Evolutionary conservation across 2,797 vertebrate species (phyloP).

Genomic region (Sebastes nivosus): DNA sequence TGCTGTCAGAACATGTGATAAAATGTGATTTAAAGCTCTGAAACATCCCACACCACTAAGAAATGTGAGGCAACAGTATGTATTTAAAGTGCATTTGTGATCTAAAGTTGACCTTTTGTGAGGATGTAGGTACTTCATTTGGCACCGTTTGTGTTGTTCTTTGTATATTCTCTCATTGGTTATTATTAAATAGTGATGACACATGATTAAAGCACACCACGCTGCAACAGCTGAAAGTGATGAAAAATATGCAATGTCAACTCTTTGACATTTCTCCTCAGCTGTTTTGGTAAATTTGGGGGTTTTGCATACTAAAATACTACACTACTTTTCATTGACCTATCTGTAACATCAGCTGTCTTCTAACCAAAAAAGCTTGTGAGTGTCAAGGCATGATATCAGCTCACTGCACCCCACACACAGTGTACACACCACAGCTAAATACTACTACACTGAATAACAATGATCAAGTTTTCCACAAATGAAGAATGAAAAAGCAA

Average conservation of each 20-base stretch:
- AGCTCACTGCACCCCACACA: background rate
- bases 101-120: background rate
- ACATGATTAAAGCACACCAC: slow-evolving; percentile 19
- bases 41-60: background rate
- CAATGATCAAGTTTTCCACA: slow-evolving; percentile 5
- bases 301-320: background rate
- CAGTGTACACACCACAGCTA: background rate
- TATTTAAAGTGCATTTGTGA: background rate
- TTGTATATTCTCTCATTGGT: slow-evolving; percentile 20
- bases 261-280: background rate
- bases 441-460: background rate
- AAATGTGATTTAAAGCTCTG: background rate
- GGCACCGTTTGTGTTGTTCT: slow-evolving; percentile 3
- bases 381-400: slow-evolving; percentile 2
- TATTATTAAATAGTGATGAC: slow-evolving; percentile 54
- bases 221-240: slow-evolving; percentile 24
- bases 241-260: slow-evolving; percentile 21
- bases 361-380: background rate
- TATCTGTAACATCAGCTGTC: slow-evolving; percentile 4
- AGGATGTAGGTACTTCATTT: slow-evolving; percentile 9
- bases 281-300: background rate
- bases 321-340: background rate
- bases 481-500: slow-evolving; percentile 13
- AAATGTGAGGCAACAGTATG: background rate
- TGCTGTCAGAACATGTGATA: background rate